Conservation (phyloP, 2,797 vertebrate genomes). For the Sebastes hubbsi region DNA sequence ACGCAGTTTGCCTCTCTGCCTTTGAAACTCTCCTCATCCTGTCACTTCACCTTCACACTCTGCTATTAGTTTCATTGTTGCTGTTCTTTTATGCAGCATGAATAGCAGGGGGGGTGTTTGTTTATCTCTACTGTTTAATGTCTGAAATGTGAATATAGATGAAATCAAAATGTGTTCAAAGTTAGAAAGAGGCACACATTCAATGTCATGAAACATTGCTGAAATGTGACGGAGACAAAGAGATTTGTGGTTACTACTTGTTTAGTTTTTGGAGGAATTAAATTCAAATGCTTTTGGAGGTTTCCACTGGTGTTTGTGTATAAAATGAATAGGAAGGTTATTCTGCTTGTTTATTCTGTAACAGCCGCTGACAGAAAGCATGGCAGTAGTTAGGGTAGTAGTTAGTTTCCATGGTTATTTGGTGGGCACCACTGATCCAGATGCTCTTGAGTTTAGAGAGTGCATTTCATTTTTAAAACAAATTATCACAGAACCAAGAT, state of each 20-base stretch:
- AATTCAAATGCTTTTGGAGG: not conserved
- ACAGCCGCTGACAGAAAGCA: slow-evolving; percentile 43
- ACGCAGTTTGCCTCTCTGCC: slow-evolving; percentile 58
- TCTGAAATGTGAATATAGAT: not conserved
- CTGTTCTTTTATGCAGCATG: not conserved
- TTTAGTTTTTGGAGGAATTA: slow-evolving; percentile 5
- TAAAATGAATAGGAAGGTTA: slow-evolving; percentile 36
- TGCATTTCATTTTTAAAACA: slow-evolving; percentile 77
- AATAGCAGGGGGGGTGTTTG: not conserved
- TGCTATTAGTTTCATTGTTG: slow-evolving; percentile 40
- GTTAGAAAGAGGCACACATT: not conserved
- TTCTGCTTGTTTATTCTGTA: slow-evolving; percentile 49
- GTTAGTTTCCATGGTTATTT: slow-evolving; percentile 74
- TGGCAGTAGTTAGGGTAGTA: slow-evolving; percentile 31
- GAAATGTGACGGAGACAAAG: not conserved
- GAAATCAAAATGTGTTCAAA: not conserved
- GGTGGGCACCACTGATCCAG: slow-evolving; percentile 61
- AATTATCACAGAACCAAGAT: slow-evolving; percentile 68
- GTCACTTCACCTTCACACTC: slow-evolving; percentile 42
- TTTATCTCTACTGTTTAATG: not conserved
- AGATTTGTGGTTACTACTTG: not conserved
- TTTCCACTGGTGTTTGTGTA: slow-evolving; percentile 13
- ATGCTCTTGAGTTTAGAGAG: slow-evolving; percentile 70
- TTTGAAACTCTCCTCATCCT: slow-evolving; percentile 68
- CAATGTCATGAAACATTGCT: not conserved